Evolutionary conservation across 2,113 vertebrate species (phyloP).

Genomic region (Quiscalus mexicanus): DNA sequence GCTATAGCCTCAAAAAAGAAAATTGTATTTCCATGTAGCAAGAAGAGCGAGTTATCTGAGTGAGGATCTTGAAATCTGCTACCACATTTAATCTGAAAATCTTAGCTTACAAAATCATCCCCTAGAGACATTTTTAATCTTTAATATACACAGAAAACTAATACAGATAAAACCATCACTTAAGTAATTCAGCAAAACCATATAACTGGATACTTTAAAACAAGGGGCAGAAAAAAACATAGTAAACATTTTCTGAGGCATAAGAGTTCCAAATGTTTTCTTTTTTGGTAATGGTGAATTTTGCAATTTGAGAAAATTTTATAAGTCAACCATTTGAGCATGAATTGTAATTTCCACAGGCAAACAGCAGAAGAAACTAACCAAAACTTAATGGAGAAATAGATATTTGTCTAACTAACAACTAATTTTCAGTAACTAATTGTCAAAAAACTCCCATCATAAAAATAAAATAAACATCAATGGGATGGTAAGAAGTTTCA

Average conservation of each 20-base stretch:
- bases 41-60: background rate
- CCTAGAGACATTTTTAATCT: background rate
- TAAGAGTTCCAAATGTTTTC: background rate
- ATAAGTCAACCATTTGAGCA: background rate
- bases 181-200: background rate
- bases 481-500: background rate
- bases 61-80: background rate
- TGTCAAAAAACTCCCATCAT: background rate
- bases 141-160: background rate
- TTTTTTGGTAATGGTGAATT: background rate
- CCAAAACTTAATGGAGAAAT: background rate
- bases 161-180: background rate
- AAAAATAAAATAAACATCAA: background rate
- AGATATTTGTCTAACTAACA: background rate
- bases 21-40: background rate
- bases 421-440: background rate
- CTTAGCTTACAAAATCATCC: accelerated
- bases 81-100: background rate
- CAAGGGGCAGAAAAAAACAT: background rate
- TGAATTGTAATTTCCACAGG: background rate
- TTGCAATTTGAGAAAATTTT: background rate
- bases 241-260: background rate
- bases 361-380: background rate
- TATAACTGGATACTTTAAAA: background rate
- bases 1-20: background rate